These are phyloP conservation scores for Clistopyga incitator DNA, from an alignment of 2,888 invertebrate genomes.

Conservation along the genomic window DNA sequence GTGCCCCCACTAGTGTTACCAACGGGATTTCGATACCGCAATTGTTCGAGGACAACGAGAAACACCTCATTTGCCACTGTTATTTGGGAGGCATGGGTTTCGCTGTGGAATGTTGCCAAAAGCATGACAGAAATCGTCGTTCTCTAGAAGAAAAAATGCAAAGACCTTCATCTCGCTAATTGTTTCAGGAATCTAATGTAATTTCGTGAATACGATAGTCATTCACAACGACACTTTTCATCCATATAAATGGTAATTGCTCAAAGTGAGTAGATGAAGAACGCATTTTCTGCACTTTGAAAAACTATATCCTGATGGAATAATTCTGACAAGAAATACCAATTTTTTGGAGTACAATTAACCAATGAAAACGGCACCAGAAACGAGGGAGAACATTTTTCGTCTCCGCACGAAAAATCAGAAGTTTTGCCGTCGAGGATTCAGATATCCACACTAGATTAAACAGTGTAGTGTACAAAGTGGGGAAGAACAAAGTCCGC, in stretches of 20 bases:
- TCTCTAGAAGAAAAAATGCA: background rate
- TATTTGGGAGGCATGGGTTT: background rate
- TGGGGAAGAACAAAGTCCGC: slow-evolving; percentile 23
- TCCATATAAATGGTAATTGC: too few species aligned
- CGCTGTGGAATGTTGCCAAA: background rate
- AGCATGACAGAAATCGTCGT: background rate
- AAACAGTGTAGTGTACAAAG: background rate
- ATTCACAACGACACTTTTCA: too few species aligned
- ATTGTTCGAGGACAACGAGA: slow-evolving; percentile 13
- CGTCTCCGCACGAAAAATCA: background rate
- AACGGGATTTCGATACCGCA: slow-evolving; percentile 12
- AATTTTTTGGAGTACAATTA: background rate
- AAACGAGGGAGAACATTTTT: background rate
- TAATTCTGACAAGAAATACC: background rate
- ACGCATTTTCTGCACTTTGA: too few species aligned
- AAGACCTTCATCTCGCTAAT: background rate
- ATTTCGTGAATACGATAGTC: background rate
- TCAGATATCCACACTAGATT: background rate
- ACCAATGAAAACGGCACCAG: background rate
- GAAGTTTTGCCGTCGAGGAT: background rate
- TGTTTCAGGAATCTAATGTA: too few species aligned
- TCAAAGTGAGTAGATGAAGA: too few species aligned
- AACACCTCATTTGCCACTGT: background rate
- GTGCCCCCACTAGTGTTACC: slow-evolving; percentile 4
- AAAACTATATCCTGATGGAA: background rate